Percentiles rank a stretch among this genome's conserved stretches.
Evolutionary conservation across 2,797 vertebrate genomes (phyloP).

Genomic region (Tachyglossus aculeatus): DNA sequence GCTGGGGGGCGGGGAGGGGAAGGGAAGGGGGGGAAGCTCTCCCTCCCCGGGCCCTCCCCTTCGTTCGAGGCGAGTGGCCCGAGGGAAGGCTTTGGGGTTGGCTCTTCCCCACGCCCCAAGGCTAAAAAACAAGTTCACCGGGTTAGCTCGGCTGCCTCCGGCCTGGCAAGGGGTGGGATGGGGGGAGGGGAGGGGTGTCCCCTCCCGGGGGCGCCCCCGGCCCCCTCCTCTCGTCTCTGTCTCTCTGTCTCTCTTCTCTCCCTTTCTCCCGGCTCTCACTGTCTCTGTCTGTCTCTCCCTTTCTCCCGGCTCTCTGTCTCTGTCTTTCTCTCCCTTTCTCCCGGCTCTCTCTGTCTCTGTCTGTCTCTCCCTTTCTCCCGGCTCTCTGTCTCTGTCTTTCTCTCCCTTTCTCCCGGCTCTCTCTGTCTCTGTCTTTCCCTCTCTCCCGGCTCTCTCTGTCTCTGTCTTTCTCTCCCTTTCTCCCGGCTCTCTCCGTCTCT

Average conservation of each 20-base stretch:
- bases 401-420: slow-evolving; percentile 14
- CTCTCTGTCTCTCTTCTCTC: slow-evolving; percentile 2
- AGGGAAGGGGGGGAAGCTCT: slow-evolving; percentile 43
- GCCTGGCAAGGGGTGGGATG: too few species aligned
- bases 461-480: not conserved
- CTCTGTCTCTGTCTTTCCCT: slow-evolving; percentile 62
- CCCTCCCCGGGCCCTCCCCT: not conserved
- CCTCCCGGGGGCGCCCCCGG: slow-evolving; percentile 58
- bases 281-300: slow-evolving; percentile 73
- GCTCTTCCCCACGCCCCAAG: slow-evolving; percentile 76
- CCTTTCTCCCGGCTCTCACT: slow-evolving; percentile 42
- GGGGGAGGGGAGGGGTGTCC: slow-evolving; percentile 63
- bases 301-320: not conserved
- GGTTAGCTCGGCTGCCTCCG: slow-evolving; percentile 74
- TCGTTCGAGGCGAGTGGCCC: slow-evolving; percentile 46
- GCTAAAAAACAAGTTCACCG: slow-evolving; percentile 76
- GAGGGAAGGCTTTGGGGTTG: slow-evolving; percentile 56
- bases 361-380: not conserved
- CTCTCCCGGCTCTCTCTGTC: slow-evolving; percentile 81
- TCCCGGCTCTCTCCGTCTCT: slow-evolving; percentile 4
- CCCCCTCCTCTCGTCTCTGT: slow-evolving; percentile 74
- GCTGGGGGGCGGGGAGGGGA: not conserved
- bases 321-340: slow-evolving; percentile 41
- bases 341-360: not conserved
- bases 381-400: slow-evolving; percentile 21